phyloP scores from a whole-genome alignment of 2,797 vertebrate genomes.

The Pterois miles region DNA sequence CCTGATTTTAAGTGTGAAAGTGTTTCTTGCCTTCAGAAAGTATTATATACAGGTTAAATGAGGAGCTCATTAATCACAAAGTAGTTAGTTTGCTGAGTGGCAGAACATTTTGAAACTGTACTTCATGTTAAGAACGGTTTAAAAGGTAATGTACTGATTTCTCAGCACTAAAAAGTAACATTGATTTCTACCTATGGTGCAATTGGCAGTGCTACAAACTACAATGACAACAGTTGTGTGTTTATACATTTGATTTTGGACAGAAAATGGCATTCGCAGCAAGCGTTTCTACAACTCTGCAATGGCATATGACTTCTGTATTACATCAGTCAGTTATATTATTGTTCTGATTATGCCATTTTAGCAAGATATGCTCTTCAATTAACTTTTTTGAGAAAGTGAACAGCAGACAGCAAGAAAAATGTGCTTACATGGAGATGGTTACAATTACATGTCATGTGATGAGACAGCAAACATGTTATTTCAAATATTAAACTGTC shows the following conservation, averaged over 20 bases:
- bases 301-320: neutral
- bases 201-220: neutral
- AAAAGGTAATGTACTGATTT: constrained; percentile 23
- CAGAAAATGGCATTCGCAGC: neutral
- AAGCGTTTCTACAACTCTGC: neutral
- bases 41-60: too few species aligned
- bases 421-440: neutral
- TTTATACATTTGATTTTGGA: too few species aligned
- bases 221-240: too few species aligned
- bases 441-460: neutral
- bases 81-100: too few species aligned
- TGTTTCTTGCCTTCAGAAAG: too few species aligned
- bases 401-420: neutral
- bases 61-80: too few species aligned
- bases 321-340: neutral
- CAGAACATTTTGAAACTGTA: too few species aligned
- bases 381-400: neutral
- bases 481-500: neutral
- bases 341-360: neutral
- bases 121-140: too few species aligned
- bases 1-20: too few species aligned
- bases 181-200: neutral
- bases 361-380: neutral
- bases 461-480: neutral
- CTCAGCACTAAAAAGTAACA: neutral